Conservation (phyloP, 2,113 vertebrate genomes). For the Corythoichthys intestinalis region DNA sequence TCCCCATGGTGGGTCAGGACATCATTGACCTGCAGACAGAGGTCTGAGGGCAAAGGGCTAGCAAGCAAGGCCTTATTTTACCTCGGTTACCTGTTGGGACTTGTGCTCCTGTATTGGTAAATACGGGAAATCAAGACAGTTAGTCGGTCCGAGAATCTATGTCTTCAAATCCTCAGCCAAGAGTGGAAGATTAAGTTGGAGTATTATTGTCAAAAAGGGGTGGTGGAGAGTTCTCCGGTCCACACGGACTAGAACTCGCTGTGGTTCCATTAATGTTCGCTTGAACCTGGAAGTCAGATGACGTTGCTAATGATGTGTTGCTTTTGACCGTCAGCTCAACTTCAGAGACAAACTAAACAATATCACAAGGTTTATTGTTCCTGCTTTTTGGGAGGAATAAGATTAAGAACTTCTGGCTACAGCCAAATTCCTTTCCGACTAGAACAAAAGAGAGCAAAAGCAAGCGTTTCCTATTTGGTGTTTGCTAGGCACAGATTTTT, state of each 20-base stretch:
- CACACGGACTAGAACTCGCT: slow-evolving; percentile 47
- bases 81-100: slow-evolving; percentile 65
- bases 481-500: slow-evolving; percentile 48
- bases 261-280: slow-evolving; percentile 53
- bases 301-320: slow-evolving; percentile 58
- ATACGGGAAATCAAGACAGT: slow-evolving; percentile 40
- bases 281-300: slow-evolving; percentile 54
- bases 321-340: slow-evolving; percentile 62
- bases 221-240: slow-evolving; percentile 32
- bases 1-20: slow-evolving; percentile 96
- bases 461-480: slow-evolving; percentile 39
- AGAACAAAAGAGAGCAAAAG: slow-evolving; percentile 38
- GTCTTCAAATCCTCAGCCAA: slow-evolving; percentile 65
- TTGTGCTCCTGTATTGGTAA: slow-evolving; percentile 52
- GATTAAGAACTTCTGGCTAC: slow-evolving; percentile 43
- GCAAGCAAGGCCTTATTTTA: slow-evolving; percentile 57
- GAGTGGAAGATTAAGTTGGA: slow-evolving; percentile 18
- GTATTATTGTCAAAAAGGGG: slow-evolving; percentile 44
- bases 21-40: slow-evolving; percentile 98
- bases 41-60: slow-evolving; percentile 78
- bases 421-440: slow-evolving; percentile 47
- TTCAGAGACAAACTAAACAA: slow-evolving; percentile 49
- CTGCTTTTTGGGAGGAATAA: slow-evolving; percentile 29
- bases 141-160: slow-evolving; percentile 64
- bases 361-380: slow-evolving; percentile 33